A percentile compares a stretch with the other conserved stretches of the same genome.
phyloP scores from a whole-genome alignment of 2,888 invertebrate genomes.

The Agonopterix alstromeriana region DNA sequence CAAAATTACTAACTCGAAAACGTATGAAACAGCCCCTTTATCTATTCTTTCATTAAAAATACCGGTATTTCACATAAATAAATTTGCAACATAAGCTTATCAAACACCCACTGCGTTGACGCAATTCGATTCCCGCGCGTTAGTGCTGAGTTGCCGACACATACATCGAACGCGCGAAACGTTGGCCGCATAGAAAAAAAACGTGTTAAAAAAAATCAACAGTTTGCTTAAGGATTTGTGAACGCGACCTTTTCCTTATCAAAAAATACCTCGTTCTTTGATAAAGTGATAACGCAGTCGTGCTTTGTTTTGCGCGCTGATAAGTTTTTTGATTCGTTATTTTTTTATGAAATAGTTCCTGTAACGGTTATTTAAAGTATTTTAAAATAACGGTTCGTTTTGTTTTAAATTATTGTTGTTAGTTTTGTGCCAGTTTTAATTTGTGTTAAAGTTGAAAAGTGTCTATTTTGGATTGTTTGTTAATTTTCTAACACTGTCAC shows the following conservation, averaged over 20 bases:
- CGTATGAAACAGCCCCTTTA: neutral
- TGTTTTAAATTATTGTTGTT: neutral
- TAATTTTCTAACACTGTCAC: neutral
- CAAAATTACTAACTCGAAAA: too few species aligned
- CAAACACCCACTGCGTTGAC: conserved; percentile 32
- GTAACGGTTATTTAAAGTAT: neutral
- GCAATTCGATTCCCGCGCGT: conserved; percentile 14
- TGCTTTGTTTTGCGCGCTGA: too few species aligned
- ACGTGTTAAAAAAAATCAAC: neutral
- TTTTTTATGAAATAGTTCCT: neutral
- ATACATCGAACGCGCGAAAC: neutral
- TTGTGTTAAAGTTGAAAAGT: neutral
- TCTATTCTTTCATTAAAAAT: conserved; percentile 2
- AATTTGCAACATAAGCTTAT: conserved; percentile 22
- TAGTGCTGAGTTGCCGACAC: too few species aligned
- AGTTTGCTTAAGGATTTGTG: conserved; percentile 1
- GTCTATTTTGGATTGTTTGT: conserved; percentile 1
- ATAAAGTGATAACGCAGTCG: conserved; percentile 3
- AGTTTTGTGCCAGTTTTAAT: neutral
- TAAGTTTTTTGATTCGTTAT: neutral
- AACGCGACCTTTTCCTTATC: conserved; percentile 1
- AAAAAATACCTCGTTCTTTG: neutral
- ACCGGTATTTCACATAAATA: conserved; percentile 6
- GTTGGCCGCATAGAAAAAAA: conserved; percentile 2
- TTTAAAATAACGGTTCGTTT: neutral